Base-by-base conservation (phyloP, 2,113 vertebrate species). In the Chionis minor region DNA sequence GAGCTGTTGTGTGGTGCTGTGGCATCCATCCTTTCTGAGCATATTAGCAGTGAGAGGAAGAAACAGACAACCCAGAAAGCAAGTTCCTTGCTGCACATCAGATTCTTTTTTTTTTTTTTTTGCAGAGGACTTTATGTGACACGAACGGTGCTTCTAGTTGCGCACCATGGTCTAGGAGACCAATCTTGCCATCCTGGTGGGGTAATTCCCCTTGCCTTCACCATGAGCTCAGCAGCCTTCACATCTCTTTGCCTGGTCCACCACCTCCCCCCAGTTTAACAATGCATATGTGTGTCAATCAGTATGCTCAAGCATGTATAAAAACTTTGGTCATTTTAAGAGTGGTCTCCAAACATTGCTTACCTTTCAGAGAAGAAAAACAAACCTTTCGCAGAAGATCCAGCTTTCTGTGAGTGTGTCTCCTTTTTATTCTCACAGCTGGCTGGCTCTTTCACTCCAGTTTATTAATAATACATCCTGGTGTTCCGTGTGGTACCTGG, bases 161-260 rank as follows among this genome's bases (percentile, higher is more conserved):
- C 28, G 22, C 1, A 1, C 6, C 1, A 1, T 40, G 51, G 15
- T n/a, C 51, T 38, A 40, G 35, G 24, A 56, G 49, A 28, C 27
- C 0, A 0, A 5, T 0, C 0, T 8, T 35, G 49, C 28, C 8
- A 42, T 61, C 23, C 24, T 28, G 11, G 9, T 35, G 11, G 9
- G 13, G 16, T 18, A 26, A 24, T 58, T 47, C 4, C 17, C 3
- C 5, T 40, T 73, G 33, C 32, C 69, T 75, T 92, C 9, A 2
- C n/a, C 1, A 0, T 42, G 33, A 49, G 14, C 16, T 45, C 45
- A 66, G 10, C 30, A 85, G 35, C 70, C 22, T 45, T 81, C 54
- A 6, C 13, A 40, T 15, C 24, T 59, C 69, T 55, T 79, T 80
- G 52, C 18, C 18, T 49, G 33, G 8, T 42, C 2, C 5, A 27